Percentiles rank a stretch among this genome's conserved stretches.
phyloP scores from a whole-genome alignment of 2,113 vertebrate genomes.

The Alethe diademata region DNA sequence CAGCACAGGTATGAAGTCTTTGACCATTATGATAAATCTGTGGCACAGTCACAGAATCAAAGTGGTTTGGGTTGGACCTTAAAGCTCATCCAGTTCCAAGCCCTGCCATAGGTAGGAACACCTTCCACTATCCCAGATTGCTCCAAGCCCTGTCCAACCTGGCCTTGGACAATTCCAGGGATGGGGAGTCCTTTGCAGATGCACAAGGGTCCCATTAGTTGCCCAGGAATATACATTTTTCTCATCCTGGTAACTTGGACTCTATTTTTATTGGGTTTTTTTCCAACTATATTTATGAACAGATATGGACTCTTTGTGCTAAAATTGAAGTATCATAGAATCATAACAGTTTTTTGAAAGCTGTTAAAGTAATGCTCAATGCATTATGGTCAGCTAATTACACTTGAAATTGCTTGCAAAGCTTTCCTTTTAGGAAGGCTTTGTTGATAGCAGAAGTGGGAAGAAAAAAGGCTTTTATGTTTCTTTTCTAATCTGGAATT shows the following conservation, averaged over 20 bases:
- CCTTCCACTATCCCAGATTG: neutral
- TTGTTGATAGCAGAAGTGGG: neutral
- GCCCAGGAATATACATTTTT: neutral
- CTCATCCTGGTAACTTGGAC: neutral
- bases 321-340: neutral
- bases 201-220: neutral
- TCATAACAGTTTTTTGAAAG: neutral
- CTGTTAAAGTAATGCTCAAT: neutral
- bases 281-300: neutral
- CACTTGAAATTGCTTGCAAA: neutral
- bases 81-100: neutral
- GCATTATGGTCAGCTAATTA: constrained; percentile 10
- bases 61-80: neutral
- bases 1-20: neutral
- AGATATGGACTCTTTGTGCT: neutral
- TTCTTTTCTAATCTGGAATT: neutral
- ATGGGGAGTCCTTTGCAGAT: neutral
- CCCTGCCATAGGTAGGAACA: neutral
- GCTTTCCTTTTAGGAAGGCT: neutral
- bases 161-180: neutral
- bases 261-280: neutral
- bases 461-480: neutral
- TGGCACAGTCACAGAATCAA: neutral
- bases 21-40: neutral
- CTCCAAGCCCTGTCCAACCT: neutral